Base-by-base conservation (phyloP, 2,888 invertebrate genomes). In the Tetranychus truncatus region DNA sequence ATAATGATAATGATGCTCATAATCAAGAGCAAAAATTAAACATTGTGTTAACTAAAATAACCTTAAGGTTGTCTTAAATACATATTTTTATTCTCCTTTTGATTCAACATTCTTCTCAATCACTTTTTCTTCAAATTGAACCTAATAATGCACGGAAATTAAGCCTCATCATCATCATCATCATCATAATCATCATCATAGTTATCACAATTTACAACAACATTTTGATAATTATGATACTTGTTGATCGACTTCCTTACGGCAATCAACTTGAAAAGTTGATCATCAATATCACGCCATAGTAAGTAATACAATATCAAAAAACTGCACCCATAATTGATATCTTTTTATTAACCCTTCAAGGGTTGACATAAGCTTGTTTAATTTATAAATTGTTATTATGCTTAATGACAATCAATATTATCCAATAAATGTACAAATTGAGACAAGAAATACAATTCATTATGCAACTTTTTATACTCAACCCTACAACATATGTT, bases 261-360 rank as follows among this genome's bases (percentile, higher is more conserved):
- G 55, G 55, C 55, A 55, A 55, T 55, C 15, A 15, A 55, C 9
- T 55, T 55, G 55, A 55, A 55, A 55, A 15, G 55, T 55, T 55
- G 55, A 55, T 55, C 55, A 55, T 55, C 55, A 55, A 55, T 55
- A 55, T 55, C 55, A 55, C 55, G 55, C 55, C 55, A 55, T 55
- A 55, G 55, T 55, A 15, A 55, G 9, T 7, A 55, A 15, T 55
- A 15, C 9, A 55, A 55, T 55, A 55, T 15, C 55, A 55, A 55
- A 15, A 15, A 55, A 55, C 55, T 55, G 55, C 55, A 55, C 55
- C 55, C 55, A 55, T 55, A 55, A 55, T 55, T 55, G 55, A 15
- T 55, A 15, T 55, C 55, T 55, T 55, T 55, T 55, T 15, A 15
- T 55, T 15, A 55, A 55, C 55, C 55, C 55, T 55, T 55, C 9